Percentiles rank a stretch among this genome's conserved stretches.
Conservation (phyloP, 1,140 invertebrate genomes). For the Eulimnadia texana region DNA sequence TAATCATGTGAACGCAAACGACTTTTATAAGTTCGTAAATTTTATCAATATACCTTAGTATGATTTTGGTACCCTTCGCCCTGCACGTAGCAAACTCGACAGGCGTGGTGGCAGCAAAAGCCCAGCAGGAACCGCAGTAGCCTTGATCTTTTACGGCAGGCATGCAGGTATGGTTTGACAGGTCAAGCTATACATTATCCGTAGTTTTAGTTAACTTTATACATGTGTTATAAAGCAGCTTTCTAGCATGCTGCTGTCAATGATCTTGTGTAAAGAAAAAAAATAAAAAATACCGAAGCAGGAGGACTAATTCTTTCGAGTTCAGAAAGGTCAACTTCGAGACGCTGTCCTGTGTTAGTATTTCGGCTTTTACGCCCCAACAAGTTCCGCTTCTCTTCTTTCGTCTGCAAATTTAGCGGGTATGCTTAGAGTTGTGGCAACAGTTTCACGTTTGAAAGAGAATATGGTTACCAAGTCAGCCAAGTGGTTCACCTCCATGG, state of each 20-base stretch:
- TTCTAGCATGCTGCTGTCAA: no score
- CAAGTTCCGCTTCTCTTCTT: no score
- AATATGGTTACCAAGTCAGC: not conserved
- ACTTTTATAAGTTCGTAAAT: not conserved
- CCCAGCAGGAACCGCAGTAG: slow-evolving; percentile 30
- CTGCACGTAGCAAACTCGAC: slow-evolving; percentile 21
- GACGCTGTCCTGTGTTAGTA: no score
- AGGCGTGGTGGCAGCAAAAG: slow-evolving; percentile 24
- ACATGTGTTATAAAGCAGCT: not conserved
- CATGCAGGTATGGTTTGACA: not conserved
- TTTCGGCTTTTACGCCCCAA: no score
- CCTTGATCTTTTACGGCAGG: slow-evolving; percentile 30
- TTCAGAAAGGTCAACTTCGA: no score
- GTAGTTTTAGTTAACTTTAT: not conserved
- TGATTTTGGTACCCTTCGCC: slow-evolving; percentile 7
- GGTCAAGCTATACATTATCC: not conserved
- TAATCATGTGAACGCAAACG: not conserved
- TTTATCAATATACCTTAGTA: not conserved
- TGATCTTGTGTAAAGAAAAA: no score
- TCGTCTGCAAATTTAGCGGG: no score
- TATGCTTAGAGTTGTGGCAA: no score
- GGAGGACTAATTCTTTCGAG: no score
- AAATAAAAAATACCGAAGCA: no score
- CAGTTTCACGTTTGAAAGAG: no score
- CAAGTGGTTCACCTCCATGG: not conserved